These are phyloP conservation scores for Picus viridis DNA, from an alignment of 2,797 vertebrate species.

Conservation along the genomic window DNA sequence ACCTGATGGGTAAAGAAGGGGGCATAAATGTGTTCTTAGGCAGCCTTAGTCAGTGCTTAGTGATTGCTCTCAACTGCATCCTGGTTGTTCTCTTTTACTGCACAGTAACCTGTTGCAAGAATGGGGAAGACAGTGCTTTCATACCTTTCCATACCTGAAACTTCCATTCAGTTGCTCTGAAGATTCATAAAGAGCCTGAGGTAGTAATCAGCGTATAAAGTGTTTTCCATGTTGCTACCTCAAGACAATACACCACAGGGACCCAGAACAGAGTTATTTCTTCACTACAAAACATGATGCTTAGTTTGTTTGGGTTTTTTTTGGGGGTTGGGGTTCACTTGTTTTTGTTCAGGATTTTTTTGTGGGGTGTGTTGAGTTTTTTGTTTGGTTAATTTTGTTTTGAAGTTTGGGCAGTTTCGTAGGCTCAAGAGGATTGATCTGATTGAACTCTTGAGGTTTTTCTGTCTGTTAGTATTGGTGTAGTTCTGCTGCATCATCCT, in stretches of 20 bases:
- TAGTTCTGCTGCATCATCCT: constrained; percentile 23
- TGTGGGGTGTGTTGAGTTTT: neutral
- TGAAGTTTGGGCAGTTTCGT: neutral
- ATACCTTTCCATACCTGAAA: constrained; percentile 7
- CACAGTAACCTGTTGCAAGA: constrained; percentile 22
- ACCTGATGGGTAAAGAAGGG: neutral
- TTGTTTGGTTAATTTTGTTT: too few species aligned
- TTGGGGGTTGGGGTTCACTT: too few species aligned
- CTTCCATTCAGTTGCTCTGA: constrained; percentile 45
- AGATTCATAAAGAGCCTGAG: constrained; percentile 36
- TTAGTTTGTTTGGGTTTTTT: neutral
- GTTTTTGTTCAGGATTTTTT: neutral
- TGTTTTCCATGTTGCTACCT: constrained; percentile 66
- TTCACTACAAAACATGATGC: neutral
- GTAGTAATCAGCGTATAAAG: constrained; percentile 38
- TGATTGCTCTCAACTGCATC: constrained; percentile 45
- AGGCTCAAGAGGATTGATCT: neutral
- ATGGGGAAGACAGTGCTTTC: neutral
- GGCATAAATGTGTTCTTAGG: neutral
- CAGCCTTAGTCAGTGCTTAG: constrained; percentile 16
- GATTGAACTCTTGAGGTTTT: constrained; percentile 17
- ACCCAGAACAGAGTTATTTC: constrained; percentile 44
- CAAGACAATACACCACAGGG: constrained; percentile 30
- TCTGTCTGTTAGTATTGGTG: neutral
- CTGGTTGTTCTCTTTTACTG: constrained; percentile 44